Evolutionary conservation across 2,888 invertebrate species (phyloP).

Genomic region (Listrodromus nycthemerus): DNA sequence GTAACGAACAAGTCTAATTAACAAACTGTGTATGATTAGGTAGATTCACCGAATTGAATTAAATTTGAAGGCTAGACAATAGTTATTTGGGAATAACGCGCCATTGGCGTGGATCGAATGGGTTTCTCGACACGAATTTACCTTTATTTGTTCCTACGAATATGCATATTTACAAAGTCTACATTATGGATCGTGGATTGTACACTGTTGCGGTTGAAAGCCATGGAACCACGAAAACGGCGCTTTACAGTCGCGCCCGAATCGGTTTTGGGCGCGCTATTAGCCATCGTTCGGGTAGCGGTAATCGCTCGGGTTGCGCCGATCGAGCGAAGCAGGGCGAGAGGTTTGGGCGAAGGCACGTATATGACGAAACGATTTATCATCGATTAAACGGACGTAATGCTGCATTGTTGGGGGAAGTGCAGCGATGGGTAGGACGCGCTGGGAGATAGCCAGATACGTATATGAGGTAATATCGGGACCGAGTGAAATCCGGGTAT

Average conservation of each 20-base stretch:
- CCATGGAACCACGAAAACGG: conserved; percentile 21
- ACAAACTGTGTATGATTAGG: neutral
- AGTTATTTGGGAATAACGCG: neutral
- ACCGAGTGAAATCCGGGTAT: conserved; percentile 75
- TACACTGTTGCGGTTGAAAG: neutral
- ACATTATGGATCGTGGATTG: neutral
- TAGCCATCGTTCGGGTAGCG: conserved; percentile 29
- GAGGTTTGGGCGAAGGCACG: conserved; percentile 22
- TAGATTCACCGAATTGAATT: neutral
- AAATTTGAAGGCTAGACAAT: neutral
- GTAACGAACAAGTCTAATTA: neutral
- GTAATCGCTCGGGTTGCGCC: conserved; percentile 45
- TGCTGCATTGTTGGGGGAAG: conserved; percentile 78
- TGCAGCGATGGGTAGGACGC: conserved; percentile 66
- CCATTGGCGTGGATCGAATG: neutral
- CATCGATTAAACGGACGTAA: conserved; percentile 81
- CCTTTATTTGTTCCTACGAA: too few species aligned
- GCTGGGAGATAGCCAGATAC: conserved; percentile 70
- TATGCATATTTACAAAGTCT: conserved; percentile 11
- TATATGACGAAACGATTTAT: conserved; percentile 78
- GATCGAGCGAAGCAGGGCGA: conserved; percentile 29
- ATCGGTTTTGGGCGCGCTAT: conserved; percentile 29
- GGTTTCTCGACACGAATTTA: neutral
- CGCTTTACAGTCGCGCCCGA: conserved; percentile 9
- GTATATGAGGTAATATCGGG: conserved; percentile 77